Conservation (phyloP, 2,888 invertebrate species). For the Torymus texanus region DNA sequence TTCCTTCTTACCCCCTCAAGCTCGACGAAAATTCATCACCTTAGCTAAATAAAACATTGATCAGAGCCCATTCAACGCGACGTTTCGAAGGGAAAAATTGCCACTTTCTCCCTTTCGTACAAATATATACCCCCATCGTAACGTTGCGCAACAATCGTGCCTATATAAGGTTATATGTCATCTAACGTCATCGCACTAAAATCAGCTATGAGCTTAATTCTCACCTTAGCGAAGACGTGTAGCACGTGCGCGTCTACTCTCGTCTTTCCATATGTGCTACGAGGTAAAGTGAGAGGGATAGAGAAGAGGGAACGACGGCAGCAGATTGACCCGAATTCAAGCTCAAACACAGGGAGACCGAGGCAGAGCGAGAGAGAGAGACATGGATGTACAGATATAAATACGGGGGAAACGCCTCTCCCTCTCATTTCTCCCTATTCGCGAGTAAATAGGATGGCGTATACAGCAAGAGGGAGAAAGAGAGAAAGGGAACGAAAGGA, state of each 20-base stretch:
- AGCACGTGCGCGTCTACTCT: slow-evolving; percentile 6
- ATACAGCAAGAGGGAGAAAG: neutral
- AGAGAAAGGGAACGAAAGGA: neutral
- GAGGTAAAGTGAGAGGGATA: too few species aligned
- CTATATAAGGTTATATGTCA: too few species aligned
- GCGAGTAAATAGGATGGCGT: neutral
- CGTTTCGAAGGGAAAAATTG: too few species aligned
- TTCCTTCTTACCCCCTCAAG: neutral
- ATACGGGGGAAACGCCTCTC: slow-evolving; percentile 12
- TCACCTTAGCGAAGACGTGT: neutral
- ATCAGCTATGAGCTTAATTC: too few species aligned
- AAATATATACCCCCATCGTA: too few species aligned
- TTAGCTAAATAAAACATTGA: too few species aligned
- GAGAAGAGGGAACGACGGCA: neutral
- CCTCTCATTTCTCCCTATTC: slow-evolving; percentile 8
- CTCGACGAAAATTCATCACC: too few species aligned
- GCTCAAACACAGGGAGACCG: slow-evolving; percentile 3
- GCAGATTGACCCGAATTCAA: slow-evolving; percentile 36
- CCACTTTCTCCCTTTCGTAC: too few species aligned
- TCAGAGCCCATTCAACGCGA: too few species aligned
- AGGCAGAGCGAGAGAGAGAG: neutral
- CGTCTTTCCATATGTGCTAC: slow-evolving; percentile 23
- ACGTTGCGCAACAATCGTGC: too few species aligned
- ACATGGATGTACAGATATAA: slow-evolving; percentile 19
- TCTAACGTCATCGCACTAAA: too few species aligned